phyloP scores from a whole-genome alignment of 2,888 invertebrate genomes.

The Rhogogaster chlorosoma region DNA sequence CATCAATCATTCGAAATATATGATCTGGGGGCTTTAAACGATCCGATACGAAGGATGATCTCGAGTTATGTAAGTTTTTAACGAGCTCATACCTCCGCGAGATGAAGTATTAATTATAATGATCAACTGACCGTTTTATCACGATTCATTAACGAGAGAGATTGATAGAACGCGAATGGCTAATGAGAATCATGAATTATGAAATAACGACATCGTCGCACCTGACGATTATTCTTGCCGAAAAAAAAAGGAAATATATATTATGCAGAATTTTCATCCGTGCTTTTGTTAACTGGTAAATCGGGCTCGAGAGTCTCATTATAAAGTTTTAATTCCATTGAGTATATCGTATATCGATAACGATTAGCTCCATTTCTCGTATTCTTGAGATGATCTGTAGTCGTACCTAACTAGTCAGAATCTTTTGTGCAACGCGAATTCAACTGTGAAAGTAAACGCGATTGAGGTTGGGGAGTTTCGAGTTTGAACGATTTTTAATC shows the following conservation, averaged over 20 bases:
- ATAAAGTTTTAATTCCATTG: constrained; percentile 19
- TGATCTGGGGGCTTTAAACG: too few relatives aligned
- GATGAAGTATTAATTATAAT: background rate
- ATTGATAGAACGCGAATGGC: background rate
- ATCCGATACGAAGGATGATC: background rate
- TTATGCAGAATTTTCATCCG: background rate
- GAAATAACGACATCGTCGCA: background rate
- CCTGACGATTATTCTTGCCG: background rate
- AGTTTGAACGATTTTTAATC: background rate
- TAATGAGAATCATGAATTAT: background rate
- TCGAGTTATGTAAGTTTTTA: background rate
- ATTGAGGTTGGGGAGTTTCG: background rate
- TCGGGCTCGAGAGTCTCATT: constrained; percentile 11
- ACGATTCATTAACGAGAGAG: background rate
- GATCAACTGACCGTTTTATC: background rate
- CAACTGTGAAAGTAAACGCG: background rate
- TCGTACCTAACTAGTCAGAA: background rate
- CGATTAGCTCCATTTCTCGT: background rate
- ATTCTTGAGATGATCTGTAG: background rate
- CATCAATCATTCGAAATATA: too few relatives aligned
- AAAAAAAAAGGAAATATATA: too few relatives aligned
- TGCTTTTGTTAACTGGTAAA: background rate
- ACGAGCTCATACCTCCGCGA: background rate
- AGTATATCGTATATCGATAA: background rate
- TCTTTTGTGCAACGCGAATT: background rate